Percentiles rank a stretch among this genome's conserved stretches.
phyloP scores from a whole-genome alignment of 2,888 invertebrate species.

The Noctua janthina region DNA sequence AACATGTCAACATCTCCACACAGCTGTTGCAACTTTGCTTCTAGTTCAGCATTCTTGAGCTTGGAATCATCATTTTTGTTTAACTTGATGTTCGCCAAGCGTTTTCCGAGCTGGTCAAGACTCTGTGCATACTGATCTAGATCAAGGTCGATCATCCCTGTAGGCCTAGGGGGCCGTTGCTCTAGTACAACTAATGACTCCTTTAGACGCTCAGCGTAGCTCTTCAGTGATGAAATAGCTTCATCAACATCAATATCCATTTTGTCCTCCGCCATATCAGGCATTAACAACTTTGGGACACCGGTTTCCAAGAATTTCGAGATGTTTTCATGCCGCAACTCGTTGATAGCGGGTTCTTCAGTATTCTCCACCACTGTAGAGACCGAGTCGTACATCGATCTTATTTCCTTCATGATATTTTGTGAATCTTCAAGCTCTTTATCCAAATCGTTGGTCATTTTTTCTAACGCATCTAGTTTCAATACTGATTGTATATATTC shows the following conservation, averaged over 20 bases:
- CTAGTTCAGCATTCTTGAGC: conserved; percentile 78
- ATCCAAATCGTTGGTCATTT: conserved; percentile 81
- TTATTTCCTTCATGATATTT: conserved; percentile 81
- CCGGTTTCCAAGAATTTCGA: conserved; percentile 78
- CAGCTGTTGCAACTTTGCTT: conserved; percentile 78
- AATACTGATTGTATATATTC: conserved; percentile 79
- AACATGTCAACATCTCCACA: conserved; percentile 83
- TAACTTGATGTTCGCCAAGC: conserved; percentile 78
- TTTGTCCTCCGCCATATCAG: conserved; percentile 79
- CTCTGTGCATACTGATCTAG: conserved; percentile 80
- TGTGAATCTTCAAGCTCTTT: conserved; percentile 83
- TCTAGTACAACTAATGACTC: conserved; percentile 71
- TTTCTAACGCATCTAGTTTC: conserved; percentile 81
- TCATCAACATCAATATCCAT: conserved; percentile 78
- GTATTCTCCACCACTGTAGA: conserved; percentile 61
- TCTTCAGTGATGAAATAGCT: conserved; percentile 79
- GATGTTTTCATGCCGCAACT: conserved; percentile 75
- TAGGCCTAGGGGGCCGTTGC: conserved; percentile 56
- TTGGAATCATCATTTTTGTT: conserved; percentile 70
- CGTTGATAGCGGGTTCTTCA: conserved; percentile 58
- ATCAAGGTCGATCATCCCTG: conserved; percentile 74
- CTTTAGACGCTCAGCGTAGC: conserved; percentile 80
- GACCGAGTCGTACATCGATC: conserved; percentile 77
- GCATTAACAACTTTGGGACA: conserved; percentile 78
- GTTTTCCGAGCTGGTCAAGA: conserved; percentile 82